Percentiles rank a stretch among this genome's conserved stretches.
These are phyloP conservation scores for Periplaneta americana DNA, from an alignment of 1,140 invertebrate species.

Conservation along the genomic window DNA sequence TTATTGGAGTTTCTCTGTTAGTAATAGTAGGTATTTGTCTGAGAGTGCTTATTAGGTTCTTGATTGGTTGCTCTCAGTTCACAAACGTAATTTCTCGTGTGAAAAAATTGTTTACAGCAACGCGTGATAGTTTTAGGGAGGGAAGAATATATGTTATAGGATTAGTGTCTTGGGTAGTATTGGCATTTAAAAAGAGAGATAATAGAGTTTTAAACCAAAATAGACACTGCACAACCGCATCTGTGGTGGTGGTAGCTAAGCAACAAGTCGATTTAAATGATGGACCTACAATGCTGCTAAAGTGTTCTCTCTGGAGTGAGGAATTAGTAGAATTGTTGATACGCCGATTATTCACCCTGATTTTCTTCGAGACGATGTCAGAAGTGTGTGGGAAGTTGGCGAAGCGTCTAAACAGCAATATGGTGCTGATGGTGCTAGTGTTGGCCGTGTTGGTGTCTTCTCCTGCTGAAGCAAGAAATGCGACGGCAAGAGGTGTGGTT, in stretches of 20 bases:
- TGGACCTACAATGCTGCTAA: neutral
- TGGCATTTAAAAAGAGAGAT: too few relatives aligned
- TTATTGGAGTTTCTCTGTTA: too few relatives aligned
- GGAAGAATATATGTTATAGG: too few relatives aligned
- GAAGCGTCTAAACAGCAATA: neutral
- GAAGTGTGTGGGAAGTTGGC: neutral
- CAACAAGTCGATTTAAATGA: neutral
- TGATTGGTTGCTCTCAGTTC: too few relatives aligned
- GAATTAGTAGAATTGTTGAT: neutral
- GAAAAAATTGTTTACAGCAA: too few relatives aligned
- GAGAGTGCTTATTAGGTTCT: too few relatives aligned
- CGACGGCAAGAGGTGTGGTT: conserved; percentile 30
- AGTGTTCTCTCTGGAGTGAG: too few relatives aligned
- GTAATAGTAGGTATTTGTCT: too few relatives aligned
- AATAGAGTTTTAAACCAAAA: too few relatives aligned
- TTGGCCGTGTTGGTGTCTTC: neutral
- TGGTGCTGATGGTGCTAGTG: neutral
- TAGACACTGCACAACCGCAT: neutral
- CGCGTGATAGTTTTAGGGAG: too few relatives aligned
- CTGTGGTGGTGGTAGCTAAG: neutral
- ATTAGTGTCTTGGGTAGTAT: too few relatives aligned
- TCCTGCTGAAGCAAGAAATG: neutral
- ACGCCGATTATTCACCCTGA: neutral
- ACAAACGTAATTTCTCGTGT: too few relatives aligned
- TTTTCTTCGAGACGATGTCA: neutral